Percentiles rank a stretch among this genome's conserved stretches.
Conservation (phyloP, 2,888 invertebrate species). For the Limnephilus rhombicus region DNA sequence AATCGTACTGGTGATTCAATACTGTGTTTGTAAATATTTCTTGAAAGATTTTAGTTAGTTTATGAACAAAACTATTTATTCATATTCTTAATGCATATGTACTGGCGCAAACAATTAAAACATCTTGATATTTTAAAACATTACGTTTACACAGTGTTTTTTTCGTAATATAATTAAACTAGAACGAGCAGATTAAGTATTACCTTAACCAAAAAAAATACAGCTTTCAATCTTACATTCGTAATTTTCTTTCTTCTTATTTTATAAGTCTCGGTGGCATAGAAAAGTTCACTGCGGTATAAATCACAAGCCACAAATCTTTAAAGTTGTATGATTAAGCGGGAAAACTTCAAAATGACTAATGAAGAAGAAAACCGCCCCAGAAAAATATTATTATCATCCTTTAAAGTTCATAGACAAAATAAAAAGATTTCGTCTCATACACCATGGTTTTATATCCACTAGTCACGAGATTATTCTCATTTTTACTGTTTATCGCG, state of each 20-base stretch:
- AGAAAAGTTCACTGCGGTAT: not conserved
- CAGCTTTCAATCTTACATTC: not conserved
- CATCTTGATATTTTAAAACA: no score
- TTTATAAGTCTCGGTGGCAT: not conserved
- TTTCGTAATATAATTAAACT: no score
- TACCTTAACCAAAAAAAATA: not conserved
- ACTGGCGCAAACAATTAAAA: no score
- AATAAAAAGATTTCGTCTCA: not conserved
- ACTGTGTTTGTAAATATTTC: no score
- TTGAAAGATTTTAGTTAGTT: no score
- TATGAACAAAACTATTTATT: no score
- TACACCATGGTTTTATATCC: not conserved
- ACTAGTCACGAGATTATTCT: not conserved
- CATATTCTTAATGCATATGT: no score
- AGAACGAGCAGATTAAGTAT: no score
- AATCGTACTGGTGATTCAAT: no score
- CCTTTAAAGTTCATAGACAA: not conserved
- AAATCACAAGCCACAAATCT: not conserved
- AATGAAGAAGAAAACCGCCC: not conserved
- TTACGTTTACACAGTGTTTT: no score
- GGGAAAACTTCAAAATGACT: constrained; percentile 1
- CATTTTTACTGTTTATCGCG: not conserved
- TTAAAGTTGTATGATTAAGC: not conserved
- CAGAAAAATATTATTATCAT: not conserved
- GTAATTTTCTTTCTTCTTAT: not conserved